Evolutionary conservation across 2,888 invertebrate genomes (phyloP).

Genomic region (Drosophila mettleri): DNA sequence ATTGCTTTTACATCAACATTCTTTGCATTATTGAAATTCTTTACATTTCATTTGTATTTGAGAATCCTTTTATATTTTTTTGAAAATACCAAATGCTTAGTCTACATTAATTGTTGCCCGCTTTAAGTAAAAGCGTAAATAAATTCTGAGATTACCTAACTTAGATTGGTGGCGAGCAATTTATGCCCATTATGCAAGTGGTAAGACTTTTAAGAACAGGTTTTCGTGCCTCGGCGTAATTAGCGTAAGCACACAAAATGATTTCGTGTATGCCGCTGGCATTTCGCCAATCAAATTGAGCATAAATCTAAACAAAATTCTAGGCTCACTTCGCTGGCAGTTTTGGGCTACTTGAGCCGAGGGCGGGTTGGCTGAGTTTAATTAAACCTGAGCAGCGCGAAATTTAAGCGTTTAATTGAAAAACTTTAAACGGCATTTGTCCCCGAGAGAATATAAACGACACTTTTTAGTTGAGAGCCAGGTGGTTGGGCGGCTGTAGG

Average conservation of each 20-base stretch:
- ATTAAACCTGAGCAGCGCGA: slow-evolving; percentile 60
- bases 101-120: background rate
- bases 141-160: slow-evolving; percentile 36
- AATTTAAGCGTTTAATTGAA: slow-evolving; percentile 76
- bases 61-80: too few relatives aligned
- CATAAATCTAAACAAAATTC: slow-evolving; percentile 72
- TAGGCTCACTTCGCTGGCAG: slow-evolving; percentile 31
- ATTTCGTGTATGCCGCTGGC: slow-evolving; percentile 57
- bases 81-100: background rate
- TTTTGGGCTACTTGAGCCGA: slow-evolving; percentile 28
- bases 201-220: slow-evolving; percentile 20
- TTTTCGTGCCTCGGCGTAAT: slow-evolving; percentile 33
- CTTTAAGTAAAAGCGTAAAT: slow-evolving; percentile 16
- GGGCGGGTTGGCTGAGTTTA: slow-evolving; percentile 55
- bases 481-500: background rate
- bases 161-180: slow-evolving; percentile 9
- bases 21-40: too few relatives aligned
- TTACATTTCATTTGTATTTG: too few relatives aligned
- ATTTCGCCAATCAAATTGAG: slow-evolving; percentile 74
- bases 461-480: slow-evolving; percentile 47
- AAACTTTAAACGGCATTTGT: slow-evolving; percentile 68
- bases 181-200: slow-evolving; percentile 18
- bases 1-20: too few relatives aligned
- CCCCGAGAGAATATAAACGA: slow-evolving; percentile 57
- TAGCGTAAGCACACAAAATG: slow-evolving; percentile 56